Base-by-base conservation (phyloP, 2,888 invertebrate genomes). In the Mycogona germanica region DNA sequence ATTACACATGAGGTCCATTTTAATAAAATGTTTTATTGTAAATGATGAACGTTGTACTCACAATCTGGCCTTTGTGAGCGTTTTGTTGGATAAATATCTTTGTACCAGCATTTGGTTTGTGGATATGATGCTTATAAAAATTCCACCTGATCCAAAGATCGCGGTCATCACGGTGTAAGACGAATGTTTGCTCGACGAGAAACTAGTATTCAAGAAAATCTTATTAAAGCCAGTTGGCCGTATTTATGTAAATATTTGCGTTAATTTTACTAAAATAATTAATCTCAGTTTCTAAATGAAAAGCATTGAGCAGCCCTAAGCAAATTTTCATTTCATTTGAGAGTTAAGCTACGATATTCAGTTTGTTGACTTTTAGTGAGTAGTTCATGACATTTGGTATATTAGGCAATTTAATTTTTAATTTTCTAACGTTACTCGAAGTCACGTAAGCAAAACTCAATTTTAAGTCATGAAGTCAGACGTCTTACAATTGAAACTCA, bases 101-200 rank as follows among this genome's bases (percentile, higher is more conserved):
- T 50, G 50, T 7, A 50, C 26, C n/a, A 50, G 26, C 40, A 50
- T 38, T 28, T 50, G 50, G 25, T 50, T 50, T 6, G 38, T 17
- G 21, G 23, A 17, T 5, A 50, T n/a, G 3, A 38, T 23, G n/a
- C 37, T 19, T n/a, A 50, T n/a, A 40, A 40, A 38, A 19, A 25
- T n/a, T 25, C 21, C 17, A 38, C 23, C 19, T 38, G 38, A 9
- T 5, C 50, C 50, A 12, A 50, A 5, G 21, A 50, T 7, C 3
- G 19, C 21, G n/a, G 50, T 50, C 40, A 21, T 40, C 25, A 38
- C 17, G 12, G 50, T 50, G 17, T 50, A 25, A 23, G 37, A 25
- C 25, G 37, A 25, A 9, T 28, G n/a, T 25, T 25, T 17, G 32
- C 48, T 29, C 12, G 17, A 19, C n/a, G n/a, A n/a, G n/a, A n/a